phyloP scores from a whole-genome alignment of 2,113 vertebrate species.

The Serilophus lunatus region DNA sequence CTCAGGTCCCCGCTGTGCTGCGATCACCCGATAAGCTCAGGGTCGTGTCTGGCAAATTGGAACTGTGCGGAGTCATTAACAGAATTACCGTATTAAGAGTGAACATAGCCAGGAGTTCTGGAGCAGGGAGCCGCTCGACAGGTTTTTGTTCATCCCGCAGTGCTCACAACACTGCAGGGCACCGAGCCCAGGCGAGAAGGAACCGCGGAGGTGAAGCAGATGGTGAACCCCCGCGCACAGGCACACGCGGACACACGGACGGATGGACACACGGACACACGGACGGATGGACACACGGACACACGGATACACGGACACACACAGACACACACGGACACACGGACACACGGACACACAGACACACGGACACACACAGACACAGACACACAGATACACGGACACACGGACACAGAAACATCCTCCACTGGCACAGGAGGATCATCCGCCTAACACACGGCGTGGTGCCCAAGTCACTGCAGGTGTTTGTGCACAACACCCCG shows the following conservation, averaged over 20 bases:
- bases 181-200: not conserved
- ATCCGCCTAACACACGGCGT: accelerated
- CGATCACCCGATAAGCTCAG: not conserved
- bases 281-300: accelerated
- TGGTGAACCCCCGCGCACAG: accelerated
- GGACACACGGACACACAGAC: too few relatives aligned
- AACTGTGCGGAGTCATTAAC: not conserved
- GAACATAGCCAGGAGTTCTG: not conserved
- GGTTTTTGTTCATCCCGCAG: not conserved
- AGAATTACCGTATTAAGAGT: not conserved
- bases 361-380: too few relatives aligned
- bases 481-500: not conserved
- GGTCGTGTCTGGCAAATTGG: accelerated
- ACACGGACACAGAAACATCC: not conserved
- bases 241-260: too few relatives aligned
- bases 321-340: too few relatives aligned
- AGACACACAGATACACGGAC: not conserved
- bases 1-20: not conserved
- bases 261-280: too few relatives aligned
- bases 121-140: not conserved
- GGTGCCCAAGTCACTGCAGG: too few relatives aligned
- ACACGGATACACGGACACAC: too few relatives aligned
- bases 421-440: not conserved
- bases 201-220: accelerated
- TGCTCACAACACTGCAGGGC: not conserved